phyloP scores from a whole-genome alignment of 2,113 vertebrate species.

The Nothobranchius kuhntae region DNA sequence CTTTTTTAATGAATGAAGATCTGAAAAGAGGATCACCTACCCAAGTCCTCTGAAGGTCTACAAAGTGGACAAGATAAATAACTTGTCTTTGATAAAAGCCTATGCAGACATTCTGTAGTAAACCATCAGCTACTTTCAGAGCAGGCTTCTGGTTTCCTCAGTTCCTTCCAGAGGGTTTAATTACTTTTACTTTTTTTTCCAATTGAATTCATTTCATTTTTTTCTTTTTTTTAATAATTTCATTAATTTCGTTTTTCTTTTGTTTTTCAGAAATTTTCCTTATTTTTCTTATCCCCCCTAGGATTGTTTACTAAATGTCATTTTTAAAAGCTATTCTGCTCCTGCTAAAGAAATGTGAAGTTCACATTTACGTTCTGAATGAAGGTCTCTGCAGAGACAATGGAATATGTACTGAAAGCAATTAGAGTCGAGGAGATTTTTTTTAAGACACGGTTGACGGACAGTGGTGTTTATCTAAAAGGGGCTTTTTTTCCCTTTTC shows the following conservation, averaged over 20 bases:
- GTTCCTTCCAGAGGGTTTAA: no score
- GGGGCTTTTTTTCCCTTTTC: conserved; percentile 2
- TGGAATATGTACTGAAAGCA: not conserved
- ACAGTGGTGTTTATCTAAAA: conserved; percentile 51
- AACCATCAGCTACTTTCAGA: not conserved
- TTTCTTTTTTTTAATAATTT: no score
- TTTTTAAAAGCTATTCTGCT: not conserved
- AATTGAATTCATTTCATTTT: no score
- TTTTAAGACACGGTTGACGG: conserved; percentile 8
- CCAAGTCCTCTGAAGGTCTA: not conserved
- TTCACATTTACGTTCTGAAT: not conserved
- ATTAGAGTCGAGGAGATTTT: conserved; percentile 7
- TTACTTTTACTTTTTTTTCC: no score
- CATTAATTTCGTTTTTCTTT: no score
- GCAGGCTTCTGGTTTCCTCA: conserved; percentile 13
- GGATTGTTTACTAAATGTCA: conserved; percentile 1
- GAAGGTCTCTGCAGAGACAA: conserved; percentile 7
- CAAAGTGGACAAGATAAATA: not conserved
- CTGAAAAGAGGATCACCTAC: not conserved
- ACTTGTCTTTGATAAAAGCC: not conserved
- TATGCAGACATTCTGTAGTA: no score
- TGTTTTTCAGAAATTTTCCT: no score
- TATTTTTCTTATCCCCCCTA: no score
- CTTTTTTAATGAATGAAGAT: not conserved
- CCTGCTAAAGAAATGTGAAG: not conserved